Percentiles rank a stretch among this genome's conserved stretches.
Conservation (phyloP, 2,797 vertebrate genomes). For the Rhincodon typus region DNA sequence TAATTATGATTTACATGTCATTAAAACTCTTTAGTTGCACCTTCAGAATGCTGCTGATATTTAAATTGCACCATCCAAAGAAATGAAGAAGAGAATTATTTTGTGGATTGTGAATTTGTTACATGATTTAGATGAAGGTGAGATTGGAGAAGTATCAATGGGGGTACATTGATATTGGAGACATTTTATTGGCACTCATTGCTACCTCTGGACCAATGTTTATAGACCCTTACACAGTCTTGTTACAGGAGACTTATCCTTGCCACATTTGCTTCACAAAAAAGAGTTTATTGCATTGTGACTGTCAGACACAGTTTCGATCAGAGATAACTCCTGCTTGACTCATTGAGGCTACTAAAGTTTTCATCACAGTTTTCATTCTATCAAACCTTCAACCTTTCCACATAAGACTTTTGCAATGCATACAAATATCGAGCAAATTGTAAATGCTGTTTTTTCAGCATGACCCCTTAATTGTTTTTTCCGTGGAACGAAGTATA, state of each 20-base stretch:
- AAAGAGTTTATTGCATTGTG: neutral
- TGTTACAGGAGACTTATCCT: neutral
- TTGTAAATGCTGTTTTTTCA: neutral
- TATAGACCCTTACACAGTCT: neutral
- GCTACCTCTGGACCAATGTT: neutral
- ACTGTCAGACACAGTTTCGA: neutral
- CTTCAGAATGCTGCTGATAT: neutral
- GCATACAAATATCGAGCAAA: neutral
- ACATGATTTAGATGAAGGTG: neutral
- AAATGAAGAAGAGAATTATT: neutral
- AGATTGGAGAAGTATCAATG: neutral
- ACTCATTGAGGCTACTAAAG: neutral
- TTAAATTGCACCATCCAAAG: neutral
- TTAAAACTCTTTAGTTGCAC: neutral
- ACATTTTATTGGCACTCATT: neutral
- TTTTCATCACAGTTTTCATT: neutral
- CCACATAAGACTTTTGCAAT: neutral
- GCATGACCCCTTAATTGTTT: neutral
- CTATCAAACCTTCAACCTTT: neutral
- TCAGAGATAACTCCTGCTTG: neutral
- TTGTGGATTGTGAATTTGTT: neutral
- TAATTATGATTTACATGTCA: neutral
- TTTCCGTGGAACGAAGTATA: neutral
- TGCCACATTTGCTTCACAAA: neutral
- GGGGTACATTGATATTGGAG: neutral